These are phyloP conservation scores for Serripes groenlandicus DNA, from an alignment of 2,888 invertebrate species.

Conservation along the genomic window DNA sequence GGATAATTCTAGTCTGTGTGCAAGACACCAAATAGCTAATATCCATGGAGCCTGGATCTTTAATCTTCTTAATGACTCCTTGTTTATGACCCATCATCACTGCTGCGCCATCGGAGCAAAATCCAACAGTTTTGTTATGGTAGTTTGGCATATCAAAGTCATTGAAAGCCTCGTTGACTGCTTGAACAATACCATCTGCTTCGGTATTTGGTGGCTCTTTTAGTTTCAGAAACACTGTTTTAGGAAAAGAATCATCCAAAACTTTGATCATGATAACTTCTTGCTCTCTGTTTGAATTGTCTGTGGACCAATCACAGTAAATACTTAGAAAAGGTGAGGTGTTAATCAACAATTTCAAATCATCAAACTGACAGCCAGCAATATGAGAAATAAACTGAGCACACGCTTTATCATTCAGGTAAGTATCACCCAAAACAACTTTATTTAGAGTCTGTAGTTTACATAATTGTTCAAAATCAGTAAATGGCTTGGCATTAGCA, in stretches of 20 bases:
- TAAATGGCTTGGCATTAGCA: conserved; percentile 24
- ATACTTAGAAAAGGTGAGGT: conserved; percentile 29
- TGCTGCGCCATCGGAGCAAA: conserved; percentile 40
- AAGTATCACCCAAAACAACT: conserved; percentile 13
- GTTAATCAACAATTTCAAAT: not conserved
- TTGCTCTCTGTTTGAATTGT: conserved; percentile 39
- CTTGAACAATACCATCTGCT: conserved; percentile 13
- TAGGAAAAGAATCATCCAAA: conserved; percentile 28
- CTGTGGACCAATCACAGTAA: conserved; percentile 50
- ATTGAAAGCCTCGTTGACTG: conserved; percentile 10
- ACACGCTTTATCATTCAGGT: not conserved
- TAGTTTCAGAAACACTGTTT: conserved; percentile 10
- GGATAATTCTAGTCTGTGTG: conserved; percentile 39
- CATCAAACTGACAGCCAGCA: not conserved
- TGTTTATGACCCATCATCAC: conserved; percentile 32
- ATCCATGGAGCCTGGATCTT: conserved; percentile 30
- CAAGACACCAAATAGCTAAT: conserved; percentile 33
- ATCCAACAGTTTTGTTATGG: conserved; percentile 33
- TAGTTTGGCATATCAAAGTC: conserved; percentile 25
- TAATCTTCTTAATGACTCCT: conserved; percentile 32
- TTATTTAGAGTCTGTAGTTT: not conserved
- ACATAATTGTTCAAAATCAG: conserved; percentile 9
- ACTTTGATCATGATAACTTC: conserved; percentile 26
- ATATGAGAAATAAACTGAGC: conserved; percentile 10
- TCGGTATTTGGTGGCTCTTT: conserved; percentile 24